Base-by-base conservation (phyloP, 2,797 vertebrate species). In the Melanogrammus aeglefinus region DNA sequence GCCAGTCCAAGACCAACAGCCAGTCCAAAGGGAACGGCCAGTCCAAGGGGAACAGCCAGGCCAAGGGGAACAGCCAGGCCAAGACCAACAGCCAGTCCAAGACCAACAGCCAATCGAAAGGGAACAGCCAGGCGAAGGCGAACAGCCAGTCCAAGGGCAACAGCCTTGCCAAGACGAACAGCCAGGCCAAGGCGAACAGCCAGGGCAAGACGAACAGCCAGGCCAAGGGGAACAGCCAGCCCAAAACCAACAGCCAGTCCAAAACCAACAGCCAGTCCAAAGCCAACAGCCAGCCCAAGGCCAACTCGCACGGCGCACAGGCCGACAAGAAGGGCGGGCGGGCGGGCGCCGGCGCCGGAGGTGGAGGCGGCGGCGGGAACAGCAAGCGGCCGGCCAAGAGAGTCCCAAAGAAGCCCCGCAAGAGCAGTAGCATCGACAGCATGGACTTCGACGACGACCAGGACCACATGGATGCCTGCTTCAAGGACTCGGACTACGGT, bases 401-500 rank as follows among this genome's bases (percentile, higher is more conserved):
- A n/a, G 92, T 95, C 21, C 93, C 95, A 21, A 99, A 98, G 92
- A 97, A 97, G 86, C 93, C 93, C 14, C 90, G 94, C 85, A 98
- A 96, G 89, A 97, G 96, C 92, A 97, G 94, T 82, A 95, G 96
- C 21, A 93, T 95, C 1, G 94, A 95, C 87, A 95, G 96, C 73
- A 91, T 96, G 0, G 97, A 98, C 41, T 99, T 96, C 0, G 96
- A 99, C 0, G 97, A 99, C 71, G 98, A 99, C 73, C 98, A 98
- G 91, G 98, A 99, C 88, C 97, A 99, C 92, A 83, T 99, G 86
- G 97, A 98, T 0, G 97, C 98, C 2, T 99, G 98, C 84, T 99
- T 99, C 90, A 99, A 96, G 88, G 98, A 99, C 92, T 99, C 98
- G 0, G 98, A 99, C 86, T 99, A 99, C 0, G 98, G 98, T 99